Evolutionary conservation across 2,888 invertebrate species (phyloP).

Genomic region (Fragum sueziense): DNA sequence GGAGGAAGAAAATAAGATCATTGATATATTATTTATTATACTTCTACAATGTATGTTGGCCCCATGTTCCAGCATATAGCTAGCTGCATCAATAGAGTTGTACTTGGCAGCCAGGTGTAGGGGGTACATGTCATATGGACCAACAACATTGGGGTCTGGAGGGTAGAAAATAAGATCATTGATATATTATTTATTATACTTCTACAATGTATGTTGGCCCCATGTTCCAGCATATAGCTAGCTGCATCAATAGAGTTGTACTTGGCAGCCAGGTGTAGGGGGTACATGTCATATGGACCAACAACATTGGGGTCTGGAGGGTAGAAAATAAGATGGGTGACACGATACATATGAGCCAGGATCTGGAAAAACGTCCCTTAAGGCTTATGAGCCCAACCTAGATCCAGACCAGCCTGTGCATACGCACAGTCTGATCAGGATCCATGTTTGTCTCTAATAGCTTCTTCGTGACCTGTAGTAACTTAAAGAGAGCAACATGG

Average conservation of each 20-base stretch:
- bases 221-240: conserved; percentile 50
- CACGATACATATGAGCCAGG: too few relatives aligned
- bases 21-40: too few relatives aligned
- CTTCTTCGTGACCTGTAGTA: too few relatives aligned
- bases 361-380: too few relatives aligned
- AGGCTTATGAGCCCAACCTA: too few relatives aligned
- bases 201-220: conserved; percentile 52
- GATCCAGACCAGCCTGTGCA: too few relatives aligned
- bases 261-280: conserved; percentile 63
- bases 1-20: conserved; percentile 5
- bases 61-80: conserved; percentile 51
- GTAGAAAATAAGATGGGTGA: too few relatives aligned
- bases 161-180: too few relatives aligned
- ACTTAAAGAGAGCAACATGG: too few relatives aligned
- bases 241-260: conserved; percentile 60
- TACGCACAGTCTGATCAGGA: too few relatives aligned
- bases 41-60: conserved; percentile 56
- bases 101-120: conserved; percentile 63
- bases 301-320: conserved; percentile 53
- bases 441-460: too few relatives aligned
- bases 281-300: conserved; percentile 55
- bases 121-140: conserved; percentile 56
- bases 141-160: conserved; percentile 54
- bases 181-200: too few relatives aligned
- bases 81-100: conserved; percentile 58